Evolutionary conservation across 2,888 invertebrate genomes (phyloP).

Genomic region (Acronicta aceris): DNA sequence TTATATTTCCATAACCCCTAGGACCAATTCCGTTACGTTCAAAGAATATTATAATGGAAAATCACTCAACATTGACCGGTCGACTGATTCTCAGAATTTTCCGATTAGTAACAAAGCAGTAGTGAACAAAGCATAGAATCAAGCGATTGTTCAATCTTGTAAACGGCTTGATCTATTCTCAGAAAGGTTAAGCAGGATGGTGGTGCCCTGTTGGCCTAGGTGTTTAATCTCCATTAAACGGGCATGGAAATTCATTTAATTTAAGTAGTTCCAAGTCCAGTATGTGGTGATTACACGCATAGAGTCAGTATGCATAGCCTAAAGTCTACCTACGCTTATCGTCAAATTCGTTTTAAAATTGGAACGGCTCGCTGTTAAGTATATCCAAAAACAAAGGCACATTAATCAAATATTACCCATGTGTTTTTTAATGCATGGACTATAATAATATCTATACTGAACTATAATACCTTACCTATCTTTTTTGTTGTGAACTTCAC

Average conservation of each 20-base stretch:
- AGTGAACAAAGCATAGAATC: constrained; percentile 41
- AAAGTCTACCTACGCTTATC: no score
- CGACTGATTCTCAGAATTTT: constrained; percentile 35
- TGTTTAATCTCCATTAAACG: constrained; percentile 1
- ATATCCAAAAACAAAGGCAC: no score
- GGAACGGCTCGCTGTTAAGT: no score
- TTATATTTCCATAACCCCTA: no score
- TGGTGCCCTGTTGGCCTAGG: not conserved
- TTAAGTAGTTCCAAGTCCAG: not conserved
- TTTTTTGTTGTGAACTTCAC: constrained; percentile 41
- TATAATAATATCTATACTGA: no score
- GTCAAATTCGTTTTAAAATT: no score
- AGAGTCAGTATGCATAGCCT: no score
- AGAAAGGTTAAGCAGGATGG: constrained; percentile 18
- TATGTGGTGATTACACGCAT: no score
- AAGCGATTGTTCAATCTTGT: constrained; percentile 31
- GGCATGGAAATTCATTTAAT: no score
- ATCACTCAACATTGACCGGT: constrained; percentile 9
- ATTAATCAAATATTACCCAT: no score
- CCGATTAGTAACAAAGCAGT: constrained; percentile 24
- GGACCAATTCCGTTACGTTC: constrained; percentile 1
- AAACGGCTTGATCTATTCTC: constrained; percentile 28
- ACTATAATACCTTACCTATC: not conserved
- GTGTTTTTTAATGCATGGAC: no score
- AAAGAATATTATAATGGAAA: constrained; percentile 25